These are phyloP conservation scores for Epinotia demarniana DNA, from an alignment of 2,888 invertebrate genomes.

Conservation along the genomic window DNA sequence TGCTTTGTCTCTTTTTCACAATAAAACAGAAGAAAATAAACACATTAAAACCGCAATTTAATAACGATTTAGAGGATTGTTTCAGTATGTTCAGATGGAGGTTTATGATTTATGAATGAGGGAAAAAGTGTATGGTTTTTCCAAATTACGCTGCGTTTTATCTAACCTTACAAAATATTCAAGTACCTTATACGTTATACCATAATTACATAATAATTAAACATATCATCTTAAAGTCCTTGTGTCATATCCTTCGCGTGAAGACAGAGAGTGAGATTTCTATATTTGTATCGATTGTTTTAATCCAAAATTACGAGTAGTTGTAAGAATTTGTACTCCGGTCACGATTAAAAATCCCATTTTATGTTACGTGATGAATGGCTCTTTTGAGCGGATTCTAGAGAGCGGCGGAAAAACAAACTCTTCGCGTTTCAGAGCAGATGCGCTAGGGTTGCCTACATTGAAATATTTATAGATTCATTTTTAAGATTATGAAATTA, in stretches of 20 bases:
- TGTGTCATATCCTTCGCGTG: slow-evolving; percentile 66
- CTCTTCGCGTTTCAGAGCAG: slow-evolving; percentile 23
- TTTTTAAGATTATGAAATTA: neutral
- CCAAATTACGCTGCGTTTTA: slow-evolving; percentile 3
- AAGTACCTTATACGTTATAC: slow-evolving; percentile 30
- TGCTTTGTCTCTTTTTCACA: neutral
- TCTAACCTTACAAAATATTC: slow-evolving; percentile 12
- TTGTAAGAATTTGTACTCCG: slow-evolving; percentile 45
- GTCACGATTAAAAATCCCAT: slow-evolving; percentile 14
- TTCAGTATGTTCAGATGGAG: too few relatives aligned
- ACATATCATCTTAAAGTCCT: slow-evolving; percentile 72
- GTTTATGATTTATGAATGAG: too few relatives aligned
- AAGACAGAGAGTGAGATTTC: slow-evolving; percentile 63
- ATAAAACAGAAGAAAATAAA: too few relatives aligned
- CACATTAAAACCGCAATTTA: too few relatives aligned
- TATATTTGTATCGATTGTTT: slow-evolving; percentile 61
- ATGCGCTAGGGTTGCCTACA: slow-evolving; percentile 28
- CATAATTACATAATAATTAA: slow-evolving; percentile 47
- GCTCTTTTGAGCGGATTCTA: slow-evolving; percentile 31
- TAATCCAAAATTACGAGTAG: slow-evolving; percentile 50
- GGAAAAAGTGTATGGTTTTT: neutral
- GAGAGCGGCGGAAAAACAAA: slow-evolving; percentile 32
- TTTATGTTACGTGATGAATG: slow-evolving; percentile 31
- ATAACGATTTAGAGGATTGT: too few relatives aligned
- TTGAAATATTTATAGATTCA: neutral